Evolutionary conservation across 2,113 vertebrate species (phyloP).

Genomic region (Phalacrocorax brasilianus): DNA sequence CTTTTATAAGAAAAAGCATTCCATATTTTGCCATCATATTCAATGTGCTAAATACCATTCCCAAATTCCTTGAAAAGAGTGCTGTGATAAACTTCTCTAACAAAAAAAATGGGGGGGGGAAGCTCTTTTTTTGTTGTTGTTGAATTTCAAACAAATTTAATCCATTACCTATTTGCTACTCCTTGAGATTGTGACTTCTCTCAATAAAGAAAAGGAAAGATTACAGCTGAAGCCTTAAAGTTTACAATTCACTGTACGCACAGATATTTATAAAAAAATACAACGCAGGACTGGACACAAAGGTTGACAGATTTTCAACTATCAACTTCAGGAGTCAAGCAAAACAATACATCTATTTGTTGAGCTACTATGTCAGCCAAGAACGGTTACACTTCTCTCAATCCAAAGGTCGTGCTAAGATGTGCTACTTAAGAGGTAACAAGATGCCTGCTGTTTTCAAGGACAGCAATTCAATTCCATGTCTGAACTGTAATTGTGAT

Average conservation of each 20-base stretch:
- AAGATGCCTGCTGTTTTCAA: conserved; percentile 71
- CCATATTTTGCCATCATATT: background rate
- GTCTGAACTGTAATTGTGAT: conserved; percentile 66
- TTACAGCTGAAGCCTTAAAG: background rate
- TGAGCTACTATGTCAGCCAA: conserved; percentile 44
- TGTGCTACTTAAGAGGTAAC: conserved; percentile 67
- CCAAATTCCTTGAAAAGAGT: background rate
- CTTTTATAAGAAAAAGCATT: background rate
- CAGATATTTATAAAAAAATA: background rate
- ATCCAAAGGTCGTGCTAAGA: conserved; percentile 64
- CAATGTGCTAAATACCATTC: background rate
- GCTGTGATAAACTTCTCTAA: background rate
- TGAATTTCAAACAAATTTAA: background rate
- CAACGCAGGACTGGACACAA: background rate
- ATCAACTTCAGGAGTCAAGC: conserved; percentile 34
- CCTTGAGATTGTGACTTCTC: background rate
- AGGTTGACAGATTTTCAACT: conserved; percentile 35
- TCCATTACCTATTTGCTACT: background rate
- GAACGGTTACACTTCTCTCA: conserved; percentile 58
- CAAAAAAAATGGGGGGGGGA: background rate
- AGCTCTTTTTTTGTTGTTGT: background rate
- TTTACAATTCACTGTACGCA: background rate
- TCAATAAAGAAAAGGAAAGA: background rate
- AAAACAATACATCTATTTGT: conserved; percentile 54
- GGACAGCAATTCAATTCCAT: conserved; percentile 64